Base-by-base conservation (phyloP, 35 echinoderm and acorn worm species). In the Ophiothrix spiculata region DNA sequence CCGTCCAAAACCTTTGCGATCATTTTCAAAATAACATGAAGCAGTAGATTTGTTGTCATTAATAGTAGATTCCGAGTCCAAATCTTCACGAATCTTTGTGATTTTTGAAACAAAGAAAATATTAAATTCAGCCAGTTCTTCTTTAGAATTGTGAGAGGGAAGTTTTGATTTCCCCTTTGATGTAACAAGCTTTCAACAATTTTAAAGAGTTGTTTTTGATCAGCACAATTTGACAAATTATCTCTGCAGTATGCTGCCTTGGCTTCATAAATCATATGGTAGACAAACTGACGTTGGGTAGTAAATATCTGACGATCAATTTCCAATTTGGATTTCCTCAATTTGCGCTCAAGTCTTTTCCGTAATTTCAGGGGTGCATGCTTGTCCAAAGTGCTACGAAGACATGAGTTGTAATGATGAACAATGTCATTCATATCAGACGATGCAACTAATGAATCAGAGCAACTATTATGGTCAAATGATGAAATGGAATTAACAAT, bases 301-400 rank as follows among this genome's bases (percentile, higher is more conserved):
- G 41, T 81, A 56, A 83, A 83, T 1, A 36, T 8, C 32, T 69
- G 3, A 35, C 80, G 37, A 78, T 90, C 80, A 77, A 90, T 84
- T 39, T 90, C 88, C 31, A 56, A 76, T 49, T 41, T 17, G 42
- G 86, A 80, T 19, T 33, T 69, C 49, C 79, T 37, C 87, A 79
- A 89, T 31, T 64, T 56, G 1, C 80, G 36, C 25, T 89, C 80
- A 39, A 90, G 88, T 21, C 75, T 33, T 74, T 56, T 74, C 6
- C 79, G 56, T 33, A n/a, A 38, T 14, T 38, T n/a, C 16, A 54
- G 13, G 38, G 80, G 87, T 37, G 79, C 64, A 89, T 77, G 73
- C 29, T 76, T 16, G 79, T 89, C 39, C 16, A 56, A 6, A 35
- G 56, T 77, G 38, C 14, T 36, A 34, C 56, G 37, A 25, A 88